A percentile compares a stretch with the other conserved stretches of the same genome.
Conservation (phyloP, 2,113 vertebrate genomes). For the Crocuta crocuta region DNA sequence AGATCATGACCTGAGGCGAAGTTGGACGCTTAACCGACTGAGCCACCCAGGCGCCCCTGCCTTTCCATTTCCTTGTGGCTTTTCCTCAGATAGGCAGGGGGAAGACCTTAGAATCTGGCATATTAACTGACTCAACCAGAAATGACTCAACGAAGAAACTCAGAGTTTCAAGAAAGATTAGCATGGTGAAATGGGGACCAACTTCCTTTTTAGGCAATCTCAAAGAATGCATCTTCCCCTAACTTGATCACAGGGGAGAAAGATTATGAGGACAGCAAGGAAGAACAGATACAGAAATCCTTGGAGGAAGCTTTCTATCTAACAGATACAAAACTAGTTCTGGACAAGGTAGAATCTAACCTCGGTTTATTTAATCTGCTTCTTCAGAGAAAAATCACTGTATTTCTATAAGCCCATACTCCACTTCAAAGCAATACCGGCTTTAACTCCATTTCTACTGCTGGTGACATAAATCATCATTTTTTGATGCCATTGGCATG, state of each 20-base stretch:
- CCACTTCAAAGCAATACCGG: neutral
- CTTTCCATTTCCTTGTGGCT: neutral
- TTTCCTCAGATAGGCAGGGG: neutral
- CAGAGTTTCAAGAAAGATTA: neutral
- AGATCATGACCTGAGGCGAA: no score
- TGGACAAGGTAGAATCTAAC: rapidly evolving
- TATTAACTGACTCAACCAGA: neutral
- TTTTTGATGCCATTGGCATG: neutral
- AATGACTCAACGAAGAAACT: neutral
- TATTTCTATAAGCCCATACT: rapidly evolving
- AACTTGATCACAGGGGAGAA: neutral
- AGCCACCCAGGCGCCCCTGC: no score
- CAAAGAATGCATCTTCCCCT: neutral
- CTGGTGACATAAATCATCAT: neutral
- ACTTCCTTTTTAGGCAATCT: neutral
- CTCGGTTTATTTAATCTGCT: neutral
- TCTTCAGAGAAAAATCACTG: neutral
- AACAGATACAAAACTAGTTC: neutral
- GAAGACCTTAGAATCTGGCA: neutral
- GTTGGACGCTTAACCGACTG: no score
- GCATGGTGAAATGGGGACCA: neutral
- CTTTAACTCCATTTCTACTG: neutral
- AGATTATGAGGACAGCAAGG: neutral
- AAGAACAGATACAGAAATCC: neutral
- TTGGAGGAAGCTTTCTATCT: neutral